Percentiles rank a stretch among this genome's conserved stretches.
These are phyloP conservation scores for Cremastobaeus sp. DNA, from an alignment of 2,888 invertebrate genomes.

Conservation along the genomic window DNA sequence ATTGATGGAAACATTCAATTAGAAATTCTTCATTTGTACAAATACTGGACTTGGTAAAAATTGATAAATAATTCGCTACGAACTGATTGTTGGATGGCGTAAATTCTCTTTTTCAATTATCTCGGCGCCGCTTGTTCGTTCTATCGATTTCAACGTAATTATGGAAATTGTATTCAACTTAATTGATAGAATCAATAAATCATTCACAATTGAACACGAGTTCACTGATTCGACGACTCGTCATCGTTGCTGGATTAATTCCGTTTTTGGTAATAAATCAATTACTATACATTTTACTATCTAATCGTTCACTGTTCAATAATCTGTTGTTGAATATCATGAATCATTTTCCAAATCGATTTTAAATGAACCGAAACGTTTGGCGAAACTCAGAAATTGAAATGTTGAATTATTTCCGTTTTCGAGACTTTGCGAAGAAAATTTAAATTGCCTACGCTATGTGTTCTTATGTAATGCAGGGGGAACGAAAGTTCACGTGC, in stretches of 20 bases:
- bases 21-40: neutral
- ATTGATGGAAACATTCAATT: neutral
- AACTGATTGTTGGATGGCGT: slow-evolving; percentile 16
- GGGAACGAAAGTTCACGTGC: slow-evolving; percentile 41
- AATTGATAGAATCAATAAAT: slow-evolving; percentile 48
- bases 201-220: slow-evolving; percentile 33
- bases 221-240: slow-evolving; percentile 22
- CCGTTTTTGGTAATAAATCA: slow-evolving; percentile 37
- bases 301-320: neutral
- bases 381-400: no score
- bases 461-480: slow-evolving; percentile 34
- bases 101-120: slow-evolving; percentile 39
- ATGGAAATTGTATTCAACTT: slow-evolving; percentile 41
- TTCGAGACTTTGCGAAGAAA: neutral
- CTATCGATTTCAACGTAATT: slow-evolving; percentile 31
- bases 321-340: neutral
- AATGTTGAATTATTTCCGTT: no score
- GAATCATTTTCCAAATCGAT: neutral
- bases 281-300: slow-evolving; percentile 22
- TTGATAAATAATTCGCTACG: slow-evolving; percentile 12
- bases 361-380: no score
- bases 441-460: slow-evolving; percentile 17
- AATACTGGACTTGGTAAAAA: slow-evolving; percentile 4
- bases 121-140: neutral
- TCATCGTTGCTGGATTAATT: neutral